Conservation (phyloP, 1,140 invertebrate species). For the Delia radicum region DNA sequence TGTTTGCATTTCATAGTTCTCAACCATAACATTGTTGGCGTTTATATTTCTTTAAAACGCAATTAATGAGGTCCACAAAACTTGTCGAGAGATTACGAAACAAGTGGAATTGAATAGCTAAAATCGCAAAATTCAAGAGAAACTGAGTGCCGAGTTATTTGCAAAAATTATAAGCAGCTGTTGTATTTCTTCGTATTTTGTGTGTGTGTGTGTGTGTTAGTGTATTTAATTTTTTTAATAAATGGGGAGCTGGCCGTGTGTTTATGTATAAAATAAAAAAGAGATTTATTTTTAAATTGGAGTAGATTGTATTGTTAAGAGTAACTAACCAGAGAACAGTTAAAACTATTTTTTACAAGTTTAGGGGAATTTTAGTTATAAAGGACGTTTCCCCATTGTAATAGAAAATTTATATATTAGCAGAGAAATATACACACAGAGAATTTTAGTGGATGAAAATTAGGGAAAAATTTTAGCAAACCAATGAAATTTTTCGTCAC, state of each 20-base stretch:
- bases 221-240: not conserved
- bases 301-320: not conserved
- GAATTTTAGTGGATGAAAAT: too few species aligned
- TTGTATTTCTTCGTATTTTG: not conserved
- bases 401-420: too few species aligned
- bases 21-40: not conserved
- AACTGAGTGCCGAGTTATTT: not conserved
- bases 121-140: not conserved
- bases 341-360: too few species aligned
- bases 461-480: too few species aligned
- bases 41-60: slow-evolving; percentile 18
- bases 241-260: not conserved
- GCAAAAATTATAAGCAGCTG: not conserved
- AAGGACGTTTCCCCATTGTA: too few species aligned
- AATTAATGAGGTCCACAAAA: too few species aligned
- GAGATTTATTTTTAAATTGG: not conserved
- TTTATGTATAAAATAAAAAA: not conserved
- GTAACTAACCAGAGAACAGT: too few species aligned
- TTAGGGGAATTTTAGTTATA: too few species aligned
- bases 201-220: not conserved
- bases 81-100: not conserved
- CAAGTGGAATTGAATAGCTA: slow-evolving; percentile 3
- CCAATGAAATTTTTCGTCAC: too few species aligned
- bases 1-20: not conserved
- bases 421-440: too few species aligned